Base-by-base conservation (phyloP, 2,113 vertebrate genomes). In the Abramis brama region DNA sequence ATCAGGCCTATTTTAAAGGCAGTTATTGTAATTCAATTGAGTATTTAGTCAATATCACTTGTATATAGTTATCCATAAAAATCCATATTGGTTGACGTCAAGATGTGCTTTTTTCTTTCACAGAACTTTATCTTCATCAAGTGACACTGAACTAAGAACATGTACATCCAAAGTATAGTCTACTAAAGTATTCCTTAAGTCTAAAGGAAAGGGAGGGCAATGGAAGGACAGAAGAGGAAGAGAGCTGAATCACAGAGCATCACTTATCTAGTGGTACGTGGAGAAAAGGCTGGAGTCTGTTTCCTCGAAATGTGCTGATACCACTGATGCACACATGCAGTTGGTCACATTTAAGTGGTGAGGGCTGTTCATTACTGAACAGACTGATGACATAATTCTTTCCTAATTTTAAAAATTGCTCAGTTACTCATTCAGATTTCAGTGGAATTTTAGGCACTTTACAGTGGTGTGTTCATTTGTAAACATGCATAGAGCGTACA, bases 291-390 rank as follows among this genome's bases (percentile, higher is more conserved):
- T 36, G 64, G 27, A 13, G 52, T 79, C 62, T 86, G 83, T 87
- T 89, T 89, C 87, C 85, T 84, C 80, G 80, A 75, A 75, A 76
- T 76, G 73, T 76, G 43, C 73, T 86, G 85, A 85, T 83, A 66
- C 39, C 21, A 7, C 52, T 75, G 43, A 36, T 47, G 81, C 36
- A 47, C 55, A 21, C 43, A 70, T 75, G 71, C 64, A 82, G 50
- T 87, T 89, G 36, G 62, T 86, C 70, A 81, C 66, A 23, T 57
- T 86, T 62, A 81, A 36, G 30, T 71, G 47, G 52, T 45, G 66
- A 62, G 10, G 64, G 60, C 79, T 59, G 57, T 47, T 81, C 27
- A 36, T 81, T 30, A 30, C 23, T 30, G 10, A 86, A 39, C 17
- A 50, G 60, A 52, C 45, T 68, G 62, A 82, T 52, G 27, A 70